Conservation (phyloP, 2,888 invertebrate genomes). For the Conops quadrifasciatus region DNA sequence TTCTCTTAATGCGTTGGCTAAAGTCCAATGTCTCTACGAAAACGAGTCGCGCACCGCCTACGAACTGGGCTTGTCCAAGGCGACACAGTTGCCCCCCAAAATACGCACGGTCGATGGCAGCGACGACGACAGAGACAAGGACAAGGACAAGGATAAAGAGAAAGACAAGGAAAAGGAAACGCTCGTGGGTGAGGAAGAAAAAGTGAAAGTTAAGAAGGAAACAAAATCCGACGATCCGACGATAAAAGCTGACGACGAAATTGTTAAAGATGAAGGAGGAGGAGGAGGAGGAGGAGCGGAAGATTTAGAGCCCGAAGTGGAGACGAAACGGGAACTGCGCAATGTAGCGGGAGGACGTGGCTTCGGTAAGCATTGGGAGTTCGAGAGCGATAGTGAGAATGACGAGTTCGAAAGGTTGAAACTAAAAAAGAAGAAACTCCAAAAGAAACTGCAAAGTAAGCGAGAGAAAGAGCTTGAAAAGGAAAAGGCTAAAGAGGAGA, state of each 20-base stretch:
- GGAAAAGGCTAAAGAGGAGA: slow-evolving; percentile 46
- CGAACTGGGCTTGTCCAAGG: slow-evolving; percentile 68
- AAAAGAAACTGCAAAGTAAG: slow-evolving; percentile 53
- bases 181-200: slow-evolving; percentile 27
- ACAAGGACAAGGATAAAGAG: slow-evolving; percentile 34
- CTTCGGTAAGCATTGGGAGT: slow-evolving; percentile 85
- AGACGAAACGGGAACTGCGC: slow-evolving; percentile 70
- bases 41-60: slow-evolving; percentile 83
- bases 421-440: slow-evolving; percentile 51
- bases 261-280: slow-evolving; percentile 37
- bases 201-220: slow-evolving; percentile 44
- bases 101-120: slow-evolving; percentile 62
- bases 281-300: slow-evolving; percentile 32
- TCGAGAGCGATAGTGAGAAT: slow-evolving; percentile 67
- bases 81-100: slow-evolving; percentile 65
- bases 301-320: slow-evolving; percentile 50
- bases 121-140: slow-evolving; percentile 66
- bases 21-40: slow-evolving; percentile 90
- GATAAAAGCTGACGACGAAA: slow-evolving; percentile 41
- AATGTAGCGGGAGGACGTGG: slow-evolving; percentile 82
- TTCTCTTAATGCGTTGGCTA: slow-evolving; percentile 86
- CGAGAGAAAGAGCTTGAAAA: slow-evolving; percentile 53
- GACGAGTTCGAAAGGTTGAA: slow-evolving; percentile 55
- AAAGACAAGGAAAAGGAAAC: slow-evolving; percentile 35
- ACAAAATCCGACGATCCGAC: slow-evolving; percentile 42